Evolutionary conservation across 1,140 invertebrate species (phyloP), one percentile per base, ranked within the genome.

Genomic region (Aphaenogaster rudis): DNA sequence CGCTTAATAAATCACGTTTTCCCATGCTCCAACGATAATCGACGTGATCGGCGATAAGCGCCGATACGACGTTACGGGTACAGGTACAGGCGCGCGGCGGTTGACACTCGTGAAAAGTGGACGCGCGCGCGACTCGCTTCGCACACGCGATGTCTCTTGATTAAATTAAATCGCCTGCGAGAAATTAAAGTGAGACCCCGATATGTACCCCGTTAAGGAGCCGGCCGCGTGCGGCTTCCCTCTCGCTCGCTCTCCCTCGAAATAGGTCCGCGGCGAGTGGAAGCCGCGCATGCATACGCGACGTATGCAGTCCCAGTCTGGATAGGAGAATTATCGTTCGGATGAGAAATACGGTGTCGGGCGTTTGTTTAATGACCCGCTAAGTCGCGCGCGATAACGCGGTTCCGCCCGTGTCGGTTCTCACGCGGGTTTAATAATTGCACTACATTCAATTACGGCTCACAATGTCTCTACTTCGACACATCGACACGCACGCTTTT

Each of bases 1-100:
- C 61, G 77, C 76, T 91, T 91, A 91, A 91, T 91, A 91, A 91
- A 91, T 91, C 90, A 91, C 90, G 89, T 91, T 91, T 91, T 91
- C 76, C 89, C 80, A 88, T 79, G 90, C 76, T 48, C 54, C 63
- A 54, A 11, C 64, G 80, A 91, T 91, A 86, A 91, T 91, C 90
- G 61, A 85, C 86, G 57, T 85, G 89, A 90, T 90, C 69, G 45
- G 50, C 86, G 89, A 90, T 90, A 89, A 90, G 64, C 77, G 67
- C 81, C 54, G n/a, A 13, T 61, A 86, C 59, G 77, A 78, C 77
- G 57, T n/a, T 79, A 66, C 36, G 33, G 63, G 69, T 88, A 76
- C 52, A 88, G 63, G 36, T 71, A 89, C 76, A 69, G 45, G 42
- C 69, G 87, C 21, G 63, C 80, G 86, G 1, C 15, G 57, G 54